A percentile compares a stretch with the other conserved stretches of the same genome.
Conservation (phyloP, 1,140 invertebrate genomes). For the Saccostrea echinata region DNA sequence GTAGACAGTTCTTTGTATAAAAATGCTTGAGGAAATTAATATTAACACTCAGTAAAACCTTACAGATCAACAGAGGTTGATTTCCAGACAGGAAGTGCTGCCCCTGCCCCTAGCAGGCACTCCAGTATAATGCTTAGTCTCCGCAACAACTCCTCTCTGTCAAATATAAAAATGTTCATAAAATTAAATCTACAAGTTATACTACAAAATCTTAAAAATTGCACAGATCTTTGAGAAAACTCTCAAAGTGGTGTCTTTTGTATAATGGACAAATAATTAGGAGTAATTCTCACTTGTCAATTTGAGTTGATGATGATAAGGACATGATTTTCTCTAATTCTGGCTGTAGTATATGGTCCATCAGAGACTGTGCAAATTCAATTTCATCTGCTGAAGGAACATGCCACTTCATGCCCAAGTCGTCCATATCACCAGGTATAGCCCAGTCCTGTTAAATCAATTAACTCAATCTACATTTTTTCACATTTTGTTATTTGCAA, state of each 20-base stretch:
- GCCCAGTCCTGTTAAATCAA: slow-evolving; percentile 88
- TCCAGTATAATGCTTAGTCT: slow-evolving; percentile 82
- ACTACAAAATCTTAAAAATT: too few species aligned
- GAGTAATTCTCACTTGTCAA: slow-evolving; percentile 64
- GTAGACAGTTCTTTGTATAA: background rate
- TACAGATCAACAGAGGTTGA: slow-evolving; percentile 82
- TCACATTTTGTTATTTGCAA: too few species aligned
- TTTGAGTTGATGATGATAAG: slow-evolving; percentile 62
- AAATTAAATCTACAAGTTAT: too few species aligned
- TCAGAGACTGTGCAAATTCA: slow-evolving; percentile 83
- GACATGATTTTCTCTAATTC: slow-evolving; percentile 70
- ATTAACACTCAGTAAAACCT: slow-evolving; percentile 64
- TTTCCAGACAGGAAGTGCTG: slow-evolving; percentile 84
- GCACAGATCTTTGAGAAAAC: too few species aligned
- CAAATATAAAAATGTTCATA: too few species aligned
- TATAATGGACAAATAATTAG: too few species aligned
- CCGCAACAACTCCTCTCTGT: slow-evolving; percentile 81
- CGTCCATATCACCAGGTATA: slow-evolving; percentile 84
- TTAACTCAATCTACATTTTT: too few species aligned
- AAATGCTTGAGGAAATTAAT: background rate
- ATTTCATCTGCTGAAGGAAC: slow-evolving; percentile 87
- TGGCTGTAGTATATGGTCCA: slow-evolving; percentile 72
- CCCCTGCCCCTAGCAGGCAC: slow-evolving; percentile 82
- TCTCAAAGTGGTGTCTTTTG: too few species aligned
- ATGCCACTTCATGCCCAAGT: slow-evolving; percentile 89